phyloP scores from a whole-genome alignment of 2,113 vertebrate species.

The Crotalus helleri region DNA sequence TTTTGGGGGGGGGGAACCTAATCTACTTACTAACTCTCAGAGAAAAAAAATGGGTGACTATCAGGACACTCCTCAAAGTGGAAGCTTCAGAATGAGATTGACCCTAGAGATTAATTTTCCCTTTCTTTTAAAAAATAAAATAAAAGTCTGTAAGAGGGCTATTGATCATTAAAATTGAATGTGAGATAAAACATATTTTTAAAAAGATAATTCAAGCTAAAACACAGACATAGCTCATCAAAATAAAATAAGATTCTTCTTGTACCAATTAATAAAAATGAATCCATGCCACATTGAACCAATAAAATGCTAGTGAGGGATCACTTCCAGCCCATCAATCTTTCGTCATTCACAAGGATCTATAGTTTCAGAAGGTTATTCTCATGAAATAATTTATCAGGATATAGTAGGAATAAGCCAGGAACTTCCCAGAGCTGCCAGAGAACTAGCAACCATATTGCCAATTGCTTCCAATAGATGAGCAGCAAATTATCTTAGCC shows the following conservation, averaged over 20 bases:
- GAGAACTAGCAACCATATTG: not conserved
- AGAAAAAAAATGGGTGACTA: conserved; percentile 44
- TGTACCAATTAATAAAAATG: not conserved
- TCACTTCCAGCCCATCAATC: not conserved
- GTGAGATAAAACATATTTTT: not conserved
- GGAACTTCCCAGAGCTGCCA: not conserved
- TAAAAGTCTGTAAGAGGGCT: not conserved
- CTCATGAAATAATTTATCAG: not conserved
- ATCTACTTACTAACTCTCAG: conserved; percentile 44
- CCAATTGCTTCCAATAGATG: not conserved
- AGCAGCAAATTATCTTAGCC: not conserved
- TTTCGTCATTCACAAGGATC: not conserved
- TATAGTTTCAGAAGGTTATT: not conserved
- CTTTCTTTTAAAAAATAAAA: not conserved
- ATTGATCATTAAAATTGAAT: not conserved
- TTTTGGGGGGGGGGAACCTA: conserved; percentile 19
- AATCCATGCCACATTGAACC: not conserved
- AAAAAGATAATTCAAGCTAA: not conserved
- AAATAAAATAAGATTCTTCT: not conserved
- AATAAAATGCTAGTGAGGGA: not conserved
- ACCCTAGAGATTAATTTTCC: not conserved
- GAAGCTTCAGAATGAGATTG: not conserved
- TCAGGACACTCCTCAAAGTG: conserved; percentile 49
- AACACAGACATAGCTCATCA: not conserved
- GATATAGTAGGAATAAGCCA: not conserved